Base-by-base conservation (phyloP, 2,113 vertebrate genomes). In the Steatornis caripensis region DNA sequence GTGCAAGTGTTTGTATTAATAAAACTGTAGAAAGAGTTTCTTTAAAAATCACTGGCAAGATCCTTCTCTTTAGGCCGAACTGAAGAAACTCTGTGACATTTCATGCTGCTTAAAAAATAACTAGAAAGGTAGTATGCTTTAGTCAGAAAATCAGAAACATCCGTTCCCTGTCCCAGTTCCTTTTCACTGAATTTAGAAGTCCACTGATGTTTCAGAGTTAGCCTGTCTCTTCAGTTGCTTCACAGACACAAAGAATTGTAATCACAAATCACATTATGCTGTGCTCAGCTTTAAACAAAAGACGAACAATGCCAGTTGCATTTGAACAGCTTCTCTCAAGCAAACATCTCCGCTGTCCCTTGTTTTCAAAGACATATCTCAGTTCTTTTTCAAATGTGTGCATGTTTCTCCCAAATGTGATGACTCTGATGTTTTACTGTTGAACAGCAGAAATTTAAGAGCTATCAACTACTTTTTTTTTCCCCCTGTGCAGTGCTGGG, bases 211-310 rank as follows among this genome's bases (percentile, higher is more conserved):
- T 94, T 86, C 58, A 81, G 77, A 91, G 64, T 43, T 62, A 75
- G 77, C n/a, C 36, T 45, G 75, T 68, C 90, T 80, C 90, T 54
- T 92, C 76, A 85, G 72, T 76, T 1, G 0, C 54, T 85, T 95
- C 88, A 93, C 92, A 86, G 79, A 87, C 74, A 93, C 90, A 84
- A 93, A 89, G 92, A 87, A 53, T 32, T 88, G 83, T 66, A 92
- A 89, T 96, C 95, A 97, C 95, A 95, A 83, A 92, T 84, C 90
- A 70, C 83, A 89, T 92, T 88, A 77, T 88, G 82, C 95, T 95
- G 86, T 49, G 65, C 76, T 96, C 88, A 90, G 94, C 80, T 88
- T 84, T 75, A 68, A 81, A 23, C 69, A 75, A 41, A 87, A 92
- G 55, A 79, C 65, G 90, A 92, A 95, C 72, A 95, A 55, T 48